Conservation (phyloP, 2,113 vertebrate genomes). For the Perca fluviatilis region DNA sequence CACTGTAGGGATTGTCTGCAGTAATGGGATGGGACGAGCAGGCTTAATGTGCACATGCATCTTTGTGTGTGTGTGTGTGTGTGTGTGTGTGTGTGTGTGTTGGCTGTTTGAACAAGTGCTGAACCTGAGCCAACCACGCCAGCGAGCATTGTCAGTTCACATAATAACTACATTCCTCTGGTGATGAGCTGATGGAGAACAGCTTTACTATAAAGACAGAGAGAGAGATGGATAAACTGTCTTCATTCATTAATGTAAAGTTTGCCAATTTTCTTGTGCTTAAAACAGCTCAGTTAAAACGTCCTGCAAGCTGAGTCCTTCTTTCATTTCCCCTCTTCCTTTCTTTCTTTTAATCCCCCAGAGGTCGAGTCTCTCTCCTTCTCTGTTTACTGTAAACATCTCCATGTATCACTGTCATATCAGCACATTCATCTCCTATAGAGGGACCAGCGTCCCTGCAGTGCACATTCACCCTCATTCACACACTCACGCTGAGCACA, state of each 20-base stretch:
- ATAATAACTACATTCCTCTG: constrained; percentile 66
- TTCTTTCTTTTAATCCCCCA: constrained; percentile 36
- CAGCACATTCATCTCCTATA: constrained; percentile 73
- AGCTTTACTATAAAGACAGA: constrained; percentile 35
- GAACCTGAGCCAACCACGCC: constrained; percentile 67
- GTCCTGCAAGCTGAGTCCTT: constrained; percentile 38
- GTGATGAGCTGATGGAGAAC: constrained; percentile 54
- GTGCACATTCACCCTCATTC: constrained; percentile 66
- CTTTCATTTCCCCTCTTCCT: constrained; percentile 25
- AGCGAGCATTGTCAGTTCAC: constrained; percentile 50
- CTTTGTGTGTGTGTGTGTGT: constrained; percentile 36
- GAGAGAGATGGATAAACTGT: constrained; percentile 60
- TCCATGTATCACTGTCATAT: constrained; percentile 84
- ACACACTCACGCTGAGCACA: constrained; percentile 53
- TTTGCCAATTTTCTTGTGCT: constrained; percentile 39
- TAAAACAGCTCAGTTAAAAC: constrained; percentile 53
- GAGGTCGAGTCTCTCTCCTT: constrained; percentile 42
- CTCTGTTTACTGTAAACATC: constrained; percentile 80
- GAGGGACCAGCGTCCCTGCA: constrained; percentile 53
- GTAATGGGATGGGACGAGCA: constrained; percentile 53
- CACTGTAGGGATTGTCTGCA: constrained; percentile 67
- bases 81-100: constrained; percentile 15
- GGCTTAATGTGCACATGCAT: constrained; percentile 41
- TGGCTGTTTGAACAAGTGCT: constrained; percentile 62
- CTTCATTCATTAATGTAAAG: constrained; percentile 42